Conservation (phyloP, 1,140 invertebrate genomes). For the Polyergus mexicanus region DNA sequence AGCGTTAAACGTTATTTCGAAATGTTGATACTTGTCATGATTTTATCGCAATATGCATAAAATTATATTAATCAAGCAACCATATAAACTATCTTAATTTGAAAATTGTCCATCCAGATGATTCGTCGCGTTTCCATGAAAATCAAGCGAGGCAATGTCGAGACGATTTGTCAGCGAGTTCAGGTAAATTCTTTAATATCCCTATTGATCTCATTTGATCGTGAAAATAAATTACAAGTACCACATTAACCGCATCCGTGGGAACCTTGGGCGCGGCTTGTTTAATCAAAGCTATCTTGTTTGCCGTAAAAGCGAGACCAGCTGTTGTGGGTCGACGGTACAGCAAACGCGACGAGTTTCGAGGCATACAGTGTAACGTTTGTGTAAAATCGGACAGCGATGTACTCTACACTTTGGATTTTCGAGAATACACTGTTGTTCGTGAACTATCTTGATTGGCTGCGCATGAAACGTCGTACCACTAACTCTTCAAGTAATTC, state of each 20-base stretch:
- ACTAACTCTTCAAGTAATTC: slow-evolving; percentile 50
- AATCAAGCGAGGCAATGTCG: neutral
- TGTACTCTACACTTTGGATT: slow-evolving; percentile 21
- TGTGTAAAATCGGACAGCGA: slow-evolving; percentile 46
- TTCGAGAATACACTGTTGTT: slow-evolving; percentile 58
- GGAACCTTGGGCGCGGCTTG: slow-evolving; percentile 65
- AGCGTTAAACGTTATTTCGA: neutral
- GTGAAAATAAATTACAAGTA: slow-evolving; percentile 20
- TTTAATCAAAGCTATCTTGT: slow-evolving; percentile 70
- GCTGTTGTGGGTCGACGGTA: slow-evolving; percentile 65
- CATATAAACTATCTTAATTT: neutral
- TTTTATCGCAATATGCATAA: neutral
- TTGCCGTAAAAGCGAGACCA: slow-evolving; percentile 70
- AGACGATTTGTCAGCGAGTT: slow-evolving; percentile 42
- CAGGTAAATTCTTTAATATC: slow-evolving; percentile 41
- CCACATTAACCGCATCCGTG: slow-evolving; percentile 36
- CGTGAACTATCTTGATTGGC: slow-evolving; percentile 33
- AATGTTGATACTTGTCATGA: neutral
- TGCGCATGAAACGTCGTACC: slow-evolving; percentile 28
- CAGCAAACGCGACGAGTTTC: slow-evolving; percentile 28
- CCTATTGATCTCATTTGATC: slow-evolving; percentile 49
- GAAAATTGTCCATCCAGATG: neutral
- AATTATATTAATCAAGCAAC: neutral
- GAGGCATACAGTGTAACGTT: slow-evolving; percentile 41
- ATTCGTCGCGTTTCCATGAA: neutral